Percentiles rank a stretch among this genome's conserved stretches.
Evolutionary conservation across 2,888 invertebrate species (phyloP).

Genomic region (Temnothorax unifasciatus): DNA sequence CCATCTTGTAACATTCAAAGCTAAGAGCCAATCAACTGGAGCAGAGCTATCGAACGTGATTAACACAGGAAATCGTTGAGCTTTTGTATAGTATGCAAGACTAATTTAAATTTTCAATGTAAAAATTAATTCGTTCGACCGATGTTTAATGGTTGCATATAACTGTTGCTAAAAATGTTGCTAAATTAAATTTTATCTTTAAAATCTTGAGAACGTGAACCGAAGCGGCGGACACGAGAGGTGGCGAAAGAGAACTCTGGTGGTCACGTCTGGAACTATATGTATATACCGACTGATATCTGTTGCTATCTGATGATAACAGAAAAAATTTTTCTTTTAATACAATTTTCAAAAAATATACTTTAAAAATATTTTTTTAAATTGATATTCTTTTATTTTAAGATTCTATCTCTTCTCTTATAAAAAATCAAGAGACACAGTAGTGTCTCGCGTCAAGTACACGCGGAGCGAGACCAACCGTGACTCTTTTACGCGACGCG

Average conservation of each 20-base stretch:
- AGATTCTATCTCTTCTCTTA: not conserved
- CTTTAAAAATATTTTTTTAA: not conserved
- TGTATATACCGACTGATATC: not conserved
- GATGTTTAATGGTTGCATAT: not conserved
- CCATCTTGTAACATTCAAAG: not conserved
- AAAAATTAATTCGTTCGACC: not conserved
- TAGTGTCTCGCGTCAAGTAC: no score
- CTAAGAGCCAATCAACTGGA: not conserved
- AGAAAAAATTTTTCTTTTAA: not conserved
- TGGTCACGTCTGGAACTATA: not conserved
- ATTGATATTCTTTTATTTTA: not conserved
- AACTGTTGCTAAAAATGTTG: not conserved
- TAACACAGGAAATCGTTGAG: not conserved
- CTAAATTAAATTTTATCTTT: not conserved
- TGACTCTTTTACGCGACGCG: no score
- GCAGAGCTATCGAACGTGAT: not conserved
- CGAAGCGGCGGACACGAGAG: not conserved
- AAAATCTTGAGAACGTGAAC: not conserved
- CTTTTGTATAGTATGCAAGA: not conserved
- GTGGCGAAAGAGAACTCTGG: not conserved
- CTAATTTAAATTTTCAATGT: not conserved
- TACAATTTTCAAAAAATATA: not conserved
- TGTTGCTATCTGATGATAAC: constrained; percentile 6
- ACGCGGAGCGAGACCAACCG: no score
- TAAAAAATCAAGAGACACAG: no score